These are phyloP conservation scores for Rhogogaster chlorosoma DNA, from an alignment of 2,888 invertebrate genomes.

Conservation along the genomic window DNA sequence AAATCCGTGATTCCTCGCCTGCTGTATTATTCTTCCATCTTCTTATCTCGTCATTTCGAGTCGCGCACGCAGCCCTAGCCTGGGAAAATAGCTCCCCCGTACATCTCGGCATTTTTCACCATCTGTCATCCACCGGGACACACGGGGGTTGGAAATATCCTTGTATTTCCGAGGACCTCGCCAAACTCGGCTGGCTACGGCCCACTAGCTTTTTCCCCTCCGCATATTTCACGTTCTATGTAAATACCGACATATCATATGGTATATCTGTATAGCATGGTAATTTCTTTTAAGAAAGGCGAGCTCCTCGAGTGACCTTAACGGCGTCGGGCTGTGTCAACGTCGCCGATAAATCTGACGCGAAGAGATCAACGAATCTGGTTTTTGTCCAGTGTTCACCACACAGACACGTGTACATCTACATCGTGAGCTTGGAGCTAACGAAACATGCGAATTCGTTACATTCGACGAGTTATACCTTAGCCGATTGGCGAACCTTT, in stretches of 20 bases:
- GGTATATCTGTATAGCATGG: slow-evolving; percentile 6
- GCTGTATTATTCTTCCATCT: slow-evolving; percentile 5
- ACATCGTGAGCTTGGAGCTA: neutral
- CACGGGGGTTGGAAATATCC: neutral
- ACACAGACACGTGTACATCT: neutral
- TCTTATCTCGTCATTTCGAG: neutral
- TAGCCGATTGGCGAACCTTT: neutral
- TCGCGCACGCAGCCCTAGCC: neutral
- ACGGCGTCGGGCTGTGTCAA: neutral
- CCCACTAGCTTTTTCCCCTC: neutral
- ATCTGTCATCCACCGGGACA: slow-evolving; percentile 4
- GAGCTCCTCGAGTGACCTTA: neutral
- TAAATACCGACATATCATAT: neutral
- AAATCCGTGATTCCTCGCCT: neutral
- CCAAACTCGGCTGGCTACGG: slow-evolving; percentile 14
- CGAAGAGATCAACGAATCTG: neutral
- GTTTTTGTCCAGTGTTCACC: neutral
- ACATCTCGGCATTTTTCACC: neutral
- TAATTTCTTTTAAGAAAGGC: slow-evolving; percentile 5
- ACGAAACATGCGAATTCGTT: neutral
- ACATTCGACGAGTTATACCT: neutral
- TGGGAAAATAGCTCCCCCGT: neutral
- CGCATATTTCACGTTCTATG: slow-evolving; percentile 8
- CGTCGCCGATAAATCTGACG: neutral
- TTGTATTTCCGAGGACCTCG: neutral